These are phyloP conservation scores for Porites lutea DNA, from an alignment of 64 coral and sea anemone genomes.

Conservation along the genomic window DNA sequence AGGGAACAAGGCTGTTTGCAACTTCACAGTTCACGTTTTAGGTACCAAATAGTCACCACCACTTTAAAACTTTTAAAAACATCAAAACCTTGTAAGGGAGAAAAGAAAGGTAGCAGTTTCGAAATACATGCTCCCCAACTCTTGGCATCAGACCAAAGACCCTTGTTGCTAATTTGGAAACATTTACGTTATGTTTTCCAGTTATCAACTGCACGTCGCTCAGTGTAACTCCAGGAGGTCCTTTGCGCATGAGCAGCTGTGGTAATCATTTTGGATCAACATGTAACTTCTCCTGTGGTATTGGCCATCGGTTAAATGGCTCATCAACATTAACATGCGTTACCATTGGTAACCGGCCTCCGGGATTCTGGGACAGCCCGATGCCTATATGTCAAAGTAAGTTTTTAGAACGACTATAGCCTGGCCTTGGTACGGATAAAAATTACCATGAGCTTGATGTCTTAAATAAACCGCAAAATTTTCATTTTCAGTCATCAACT, in stretches of 20 bases:
- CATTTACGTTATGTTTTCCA: neutral
- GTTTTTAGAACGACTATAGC: neutral
- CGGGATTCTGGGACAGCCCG: neutral
- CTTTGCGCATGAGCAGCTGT: neutral
- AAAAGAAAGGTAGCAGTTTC: too few relatives aligned
- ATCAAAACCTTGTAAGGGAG: too few relatives aligned
- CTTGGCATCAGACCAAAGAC: too few relatives aligned
- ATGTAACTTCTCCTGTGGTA: conserved; percentile 23
- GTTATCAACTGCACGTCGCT: conserved; percentile 11
- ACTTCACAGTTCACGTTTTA: neutral
- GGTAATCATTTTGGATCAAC: conserved; percentile 4
- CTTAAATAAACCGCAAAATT: too few relatives aligned
- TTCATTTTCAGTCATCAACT: neutral
- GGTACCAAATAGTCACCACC: neutral
- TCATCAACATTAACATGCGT: neutral
- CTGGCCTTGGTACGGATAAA: too few relatives aligned
- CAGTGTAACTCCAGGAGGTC: neutral
- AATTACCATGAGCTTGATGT: too few relatives aligned
- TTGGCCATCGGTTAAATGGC: conserved; percentile 12
- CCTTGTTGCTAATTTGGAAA: too few relatives aligned
- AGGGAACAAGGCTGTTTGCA: conserved; percentile 8
- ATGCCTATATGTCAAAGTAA: conserved; percentile 12
- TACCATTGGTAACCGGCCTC: neutral
- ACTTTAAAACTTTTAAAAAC: too few relatives aligned
- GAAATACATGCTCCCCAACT: too few relatives aligned